Conservation (phyloP, 2,797 vertebrate genomes). For the Rhyacichthys aspro region DNA sequence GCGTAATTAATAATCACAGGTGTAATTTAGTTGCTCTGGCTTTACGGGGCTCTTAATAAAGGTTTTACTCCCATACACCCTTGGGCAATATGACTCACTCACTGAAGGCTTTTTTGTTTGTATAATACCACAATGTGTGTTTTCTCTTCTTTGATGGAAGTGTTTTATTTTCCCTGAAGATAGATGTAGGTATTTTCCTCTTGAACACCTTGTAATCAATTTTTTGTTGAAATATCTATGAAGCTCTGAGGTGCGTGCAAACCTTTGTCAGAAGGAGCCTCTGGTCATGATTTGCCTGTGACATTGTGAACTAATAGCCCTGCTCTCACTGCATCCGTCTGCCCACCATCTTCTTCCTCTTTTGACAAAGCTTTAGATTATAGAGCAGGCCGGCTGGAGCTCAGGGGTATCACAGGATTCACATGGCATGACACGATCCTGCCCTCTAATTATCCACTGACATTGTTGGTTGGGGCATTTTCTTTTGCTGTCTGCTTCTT, state of each 20-base stretch:
- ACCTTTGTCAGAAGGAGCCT: constrained; percentile 8
- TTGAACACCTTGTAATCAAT: constrained; percentile 3
- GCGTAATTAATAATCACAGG: constrained; percentile 75
- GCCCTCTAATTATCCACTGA: constrained; percentile 79
- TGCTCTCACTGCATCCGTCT: constrained; percentile 6
- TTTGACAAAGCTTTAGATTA: constrained; percentile 68
- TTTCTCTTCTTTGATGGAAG: constrained; percentile 7
- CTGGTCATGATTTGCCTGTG: constrained; percentile 30
- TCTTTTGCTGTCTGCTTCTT: constrained; percentile 37
- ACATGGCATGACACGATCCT: constrained; percentile 70
- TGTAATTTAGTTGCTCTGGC: constrained; percentile 70
- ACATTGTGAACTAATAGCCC: constrained; percentile 43
- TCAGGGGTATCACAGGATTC: constrained; percentile 77
- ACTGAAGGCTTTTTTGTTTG: constrained; percentile 38
- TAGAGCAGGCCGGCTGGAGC: constrained; percentile 61
- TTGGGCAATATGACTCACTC: constrained; percentile 57
- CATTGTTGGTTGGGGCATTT: constrained; percentile 56
- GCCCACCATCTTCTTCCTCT: constrained; percentile 27
- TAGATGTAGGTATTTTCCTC: background rate
- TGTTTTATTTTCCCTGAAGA: constrained; percentile 22
- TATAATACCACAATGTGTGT: constrained; percentile 31
- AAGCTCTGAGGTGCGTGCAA: constrained; percentile 21
- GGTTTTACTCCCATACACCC: constrained; percentile 48
- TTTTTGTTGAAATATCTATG: constrained; percentile 18
- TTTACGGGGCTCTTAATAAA: constrained; percentile 68